Evolutionary conservation across 2,888 invertebrate genomes (phyloP).

Genomic region (Carabus problematicus): DNA sequence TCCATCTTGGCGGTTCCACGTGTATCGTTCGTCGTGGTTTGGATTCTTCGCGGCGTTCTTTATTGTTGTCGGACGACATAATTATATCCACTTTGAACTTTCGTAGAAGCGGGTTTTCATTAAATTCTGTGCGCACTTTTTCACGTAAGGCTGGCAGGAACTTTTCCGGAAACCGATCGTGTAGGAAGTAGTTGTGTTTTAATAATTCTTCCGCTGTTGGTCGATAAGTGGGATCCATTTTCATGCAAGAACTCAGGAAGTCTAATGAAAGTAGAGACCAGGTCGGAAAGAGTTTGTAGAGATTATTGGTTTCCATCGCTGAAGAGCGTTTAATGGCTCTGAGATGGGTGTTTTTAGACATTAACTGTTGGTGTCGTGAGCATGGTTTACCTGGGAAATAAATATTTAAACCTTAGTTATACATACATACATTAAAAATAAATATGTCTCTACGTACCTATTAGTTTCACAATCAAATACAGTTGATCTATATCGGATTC

Average conservation of each 20-base stretch:
- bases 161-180: constrained; percentile 70
- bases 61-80: constrained; percentile 54
- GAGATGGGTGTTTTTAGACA: constrained; percentile 59
- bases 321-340: constrained; percentile 57
- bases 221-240: constrained; percentile 71
- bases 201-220: constrained; percentile 70
- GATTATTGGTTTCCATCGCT: constrained; percentile 47
- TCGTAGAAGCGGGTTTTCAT: constrained; percentile 62
- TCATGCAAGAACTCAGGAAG: constrained; percentile 61
- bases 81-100: constrained; percentile 57
- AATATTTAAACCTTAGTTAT: not conserved
- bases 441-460: not conserved
- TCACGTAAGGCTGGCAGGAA: constrained; percentile 72
- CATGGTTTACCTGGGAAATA: constrained; percentile 59
- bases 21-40: constrained; percentile 47
- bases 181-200: constrained; percentile 70
- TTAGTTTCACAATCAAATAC: constrained; percentile 74
- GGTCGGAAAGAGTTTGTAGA: constrained; percentile 58
- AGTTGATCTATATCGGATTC: constrained; percentile 91
- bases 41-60: constrained; percentile 48
- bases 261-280: constrained; percentile 60
- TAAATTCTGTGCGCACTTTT: constrained; percentile 69
- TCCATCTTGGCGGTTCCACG: constrained; percentile 54
- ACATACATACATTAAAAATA: not conserved
- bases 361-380: constrained; percentile 59